Evolutionary conservation across 2,888 invertebrate species (phyloP).

Genomic region (Acleris cristana): DNA sequence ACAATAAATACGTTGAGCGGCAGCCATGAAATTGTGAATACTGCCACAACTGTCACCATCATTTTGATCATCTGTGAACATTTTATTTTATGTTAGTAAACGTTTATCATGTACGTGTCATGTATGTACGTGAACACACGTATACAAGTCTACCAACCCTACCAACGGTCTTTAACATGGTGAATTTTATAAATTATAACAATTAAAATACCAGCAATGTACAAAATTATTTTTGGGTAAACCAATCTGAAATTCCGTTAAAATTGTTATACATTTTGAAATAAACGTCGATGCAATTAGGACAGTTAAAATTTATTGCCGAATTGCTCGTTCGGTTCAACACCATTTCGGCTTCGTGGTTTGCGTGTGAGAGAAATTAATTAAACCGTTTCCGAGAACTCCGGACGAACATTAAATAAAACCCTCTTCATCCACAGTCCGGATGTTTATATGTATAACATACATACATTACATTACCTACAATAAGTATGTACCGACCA

Average conservation of each 20-base stretch:
- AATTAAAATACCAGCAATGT: neutral
- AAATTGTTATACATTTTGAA: neutral
- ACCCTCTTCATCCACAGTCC: neutral
- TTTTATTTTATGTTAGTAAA: too few species aligned
- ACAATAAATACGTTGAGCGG: conserved; percentile 89
- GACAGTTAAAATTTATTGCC: neutral
- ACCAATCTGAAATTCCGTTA: neutral
- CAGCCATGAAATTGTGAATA: conserved; percentile 94
- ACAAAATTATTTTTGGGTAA: neutral
- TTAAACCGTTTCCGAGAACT: neutral
- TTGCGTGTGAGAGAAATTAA: conserved; percentile 2
- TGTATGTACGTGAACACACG: too few species aligned
- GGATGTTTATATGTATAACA: neutral
- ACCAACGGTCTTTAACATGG: too few species aligned
- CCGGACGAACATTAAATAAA: neutral
- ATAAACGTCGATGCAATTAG: too few species aligned
- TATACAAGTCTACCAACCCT: too few species aligned
- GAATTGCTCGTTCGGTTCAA: neutral
- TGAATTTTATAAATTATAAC: too few species aligned
- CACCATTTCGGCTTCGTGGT: neutral
- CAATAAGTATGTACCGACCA: too few species aligned
- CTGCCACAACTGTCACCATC: conserved; percentile 94
- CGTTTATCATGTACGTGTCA: too few species aligned
- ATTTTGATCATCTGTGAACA: conserved; percentile 94
- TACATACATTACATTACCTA: too few species aligned